A percentile compares a stretch with the other conserved stretches of the same genome.
Conservation (phyloP, 2,888 invertebrate genomes). For the Ditula angustiorana region DNA sequence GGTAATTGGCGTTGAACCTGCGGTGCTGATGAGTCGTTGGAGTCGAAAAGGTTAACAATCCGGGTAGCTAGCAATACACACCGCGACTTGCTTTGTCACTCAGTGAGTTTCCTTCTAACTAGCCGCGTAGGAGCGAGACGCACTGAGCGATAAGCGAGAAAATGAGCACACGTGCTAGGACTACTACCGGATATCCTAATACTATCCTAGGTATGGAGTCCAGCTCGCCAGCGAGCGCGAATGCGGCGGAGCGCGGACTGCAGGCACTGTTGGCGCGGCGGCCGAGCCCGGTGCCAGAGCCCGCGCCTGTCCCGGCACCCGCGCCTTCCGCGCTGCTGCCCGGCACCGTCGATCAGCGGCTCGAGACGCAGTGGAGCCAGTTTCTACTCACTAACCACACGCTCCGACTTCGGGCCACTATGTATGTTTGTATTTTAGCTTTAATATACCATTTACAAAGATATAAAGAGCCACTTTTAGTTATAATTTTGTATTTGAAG, state of each 20-base stretch:
- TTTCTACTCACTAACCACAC: conserved; percentile 58
- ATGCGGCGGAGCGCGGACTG: conserved; percentile 68
- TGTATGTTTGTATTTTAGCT: conserved; percentile 56
- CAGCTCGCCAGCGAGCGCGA: conserved; percentile 43
- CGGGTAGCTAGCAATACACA: too few relatives aligned
- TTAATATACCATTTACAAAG: conserved; percentile 68
- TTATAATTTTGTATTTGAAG: not conserved
- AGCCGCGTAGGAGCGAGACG: too few relatives aligned
- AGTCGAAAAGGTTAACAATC: too few relatives aligned
- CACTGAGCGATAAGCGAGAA: too few relatives aligned
- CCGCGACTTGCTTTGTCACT: too few relatives aligned
- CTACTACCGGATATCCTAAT: too few relatives aligned
- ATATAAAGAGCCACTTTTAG: conserved; percentile 52
- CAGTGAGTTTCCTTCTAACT: too few relatives aligned
- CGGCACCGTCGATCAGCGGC: conserved; percentile 51
- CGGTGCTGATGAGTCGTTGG: too few relatives aligned
- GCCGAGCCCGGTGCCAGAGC: conserved; percentile 12
- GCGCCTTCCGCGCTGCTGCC: conserved; percentile 51
- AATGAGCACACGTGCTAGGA: too few relatives aligned
- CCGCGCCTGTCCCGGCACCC: not conserved
- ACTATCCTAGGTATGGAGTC: conserved; percentile 22
- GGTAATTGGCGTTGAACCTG: too few relatives aligned
- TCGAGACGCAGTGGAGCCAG: conserved; percentile 61
- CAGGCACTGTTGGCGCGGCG: conserved; percentile 59
- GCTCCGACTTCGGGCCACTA: conserved; percentile 46